Evolutionary conservation across 1,140 invertebrate genomes (phyloP), one percentile per base, ranked within the genome.

Genomic region (Drusus annulatus): DNA sequence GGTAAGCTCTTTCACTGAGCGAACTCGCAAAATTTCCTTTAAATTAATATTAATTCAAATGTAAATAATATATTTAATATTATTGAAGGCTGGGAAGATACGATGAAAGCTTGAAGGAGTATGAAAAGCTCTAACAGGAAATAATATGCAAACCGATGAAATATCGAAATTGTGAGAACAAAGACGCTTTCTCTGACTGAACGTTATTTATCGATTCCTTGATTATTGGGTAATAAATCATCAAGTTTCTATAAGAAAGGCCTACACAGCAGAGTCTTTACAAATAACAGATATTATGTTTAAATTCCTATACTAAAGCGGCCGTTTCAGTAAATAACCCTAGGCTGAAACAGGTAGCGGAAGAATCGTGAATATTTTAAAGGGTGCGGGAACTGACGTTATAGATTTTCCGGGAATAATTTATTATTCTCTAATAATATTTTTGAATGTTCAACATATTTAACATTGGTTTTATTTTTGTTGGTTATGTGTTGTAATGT

Each of bases 161-260:
- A 45, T 45, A 45, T 45, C 10, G 56, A 60, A 60, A 60, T 17
- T 60, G 17, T 2, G 17, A 60, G 56, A 60, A 60, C 16, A 60
- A 56, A 56, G 54, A 56, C 7, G 23, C 23, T 60, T 60, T 60
- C 54, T 56, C 19, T 21, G n/a, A 21, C 54, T 56, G 54, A 21
- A 56, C 19, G n/a, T 21, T 56, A 56, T 56, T 17, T 56, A 56
- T 56, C 8, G 56, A 60, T 60, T 60, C 56, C n/a, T 23, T 60
- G 56, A 60, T 60, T 60, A 60, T 60, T 60, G 28, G 21, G 21
- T 65, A 65, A 65, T 65, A 65, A 65, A 65, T 65, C 62, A 65
- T 31, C 13, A 15, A 10, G 10, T 65, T 65, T 3, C 62, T 65
- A 16, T 65, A 28, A 28, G 23, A 28, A n/a, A 28, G 28, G 10